These are phyloP conservation scores for Promerops cafer DNA, from an alignment of 2,113 vertebrate genomes.

Conservation along the genomic window DNA sequence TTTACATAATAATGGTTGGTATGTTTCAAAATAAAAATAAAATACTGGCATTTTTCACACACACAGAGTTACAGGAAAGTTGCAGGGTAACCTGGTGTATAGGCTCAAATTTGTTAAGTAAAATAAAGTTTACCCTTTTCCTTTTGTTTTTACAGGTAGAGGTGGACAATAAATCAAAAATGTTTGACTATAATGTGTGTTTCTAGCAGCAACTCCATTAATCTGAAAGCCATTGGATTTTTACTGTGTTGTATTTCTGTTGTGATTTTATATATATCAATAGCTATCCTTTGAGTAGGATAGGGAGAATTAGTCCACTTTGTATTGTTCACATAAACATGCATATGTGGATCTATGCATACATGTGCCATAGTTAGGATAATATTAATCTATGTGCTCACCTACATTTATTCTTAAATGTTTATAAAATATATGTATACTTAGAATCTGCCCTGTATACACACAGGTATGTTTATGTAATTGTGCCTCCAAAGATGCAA, in stretches of 20 bases:
- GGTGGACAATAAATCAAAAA: neutral
- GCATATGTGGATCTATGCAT: neutral
- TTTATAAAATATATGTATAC: neutral
- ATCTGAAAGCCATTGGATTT: neutral
- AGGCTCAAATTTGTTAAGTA: neutral
- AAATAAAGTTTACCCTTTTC: neutral
- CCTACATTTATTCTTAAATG: neutral
- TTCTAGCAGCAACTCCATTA: neutral
- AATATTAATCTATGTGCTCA: neutral
- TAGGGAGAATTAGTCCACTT: neutral
- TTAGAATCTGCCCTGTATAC: neutral
- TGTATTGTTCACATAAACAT: neutral
- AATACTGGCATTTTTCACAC: neutral
- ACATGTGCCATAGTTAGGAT: neutral
- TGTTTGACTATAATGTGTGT: neutral
- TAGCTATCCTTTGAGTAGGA: neutral
- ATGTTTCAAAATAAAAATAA: conserved; percentile 25
- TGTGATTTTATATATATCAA: neutral
- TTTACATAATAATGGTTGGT: neutral
- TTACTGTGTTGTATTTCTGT: neutral
- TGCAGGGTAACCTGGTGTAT: neutral
- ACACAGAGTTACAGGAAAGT: neutral
- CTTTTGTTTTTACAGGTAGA: neutral
- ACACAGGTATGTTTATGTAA: neutral
- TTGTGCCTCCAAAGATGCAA: neutral